phyloP scores from a whole-genome alignment of 35 echinoderm and acorn worm genomes.

The Apostichopus californicus region DNA sequence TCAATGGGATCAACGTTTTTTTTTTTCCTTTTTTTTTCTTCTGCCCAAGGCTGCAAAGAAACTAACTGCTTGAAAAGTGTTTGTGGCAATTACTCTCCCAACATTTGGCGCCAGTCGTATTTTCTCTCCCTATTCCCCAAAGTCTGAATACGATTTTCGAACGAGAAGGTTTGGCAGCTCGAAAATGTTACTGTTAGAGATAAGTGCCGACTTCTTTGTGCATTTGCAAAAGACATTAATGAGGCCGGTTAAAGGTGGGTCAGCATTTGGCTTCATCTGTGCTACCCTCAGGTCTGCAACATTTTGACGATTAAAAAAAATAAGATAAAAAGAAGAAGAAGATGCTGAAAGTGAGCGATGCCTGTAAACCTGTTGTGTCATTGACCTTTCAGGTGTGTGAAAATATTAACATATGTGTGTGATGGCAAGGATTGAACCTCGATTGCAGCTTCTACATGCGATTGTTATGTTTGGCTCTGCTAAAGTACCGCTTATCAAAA shows the following conservation, averaged over 20 bases:
- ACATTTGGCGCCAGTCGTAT: constrained; percentile 22
- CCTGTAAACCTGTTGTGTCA: background rate
- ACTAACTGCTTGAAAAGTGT: constrained; percentile 23
- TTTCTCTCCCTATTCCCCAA: background rate
- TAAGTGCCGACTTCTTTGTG: constrained; percentile 24
- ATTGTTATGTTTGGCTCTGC: background rate
- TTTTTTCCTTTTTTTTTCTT: background rate
- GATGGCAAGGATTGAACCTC: background rate
- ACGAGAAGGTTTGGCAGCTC: background rate
- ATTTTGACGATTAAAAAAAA: background rate
- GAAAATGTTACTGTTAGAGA: background rate
- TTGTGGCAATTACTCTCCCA: constrained; percentile 20
- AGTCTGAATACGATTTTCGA: background rate
- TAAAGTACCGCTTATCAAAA: background rate
- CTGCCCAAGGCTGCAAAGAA: background rate
- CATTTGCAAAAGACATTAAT: constrained; percentile 23
- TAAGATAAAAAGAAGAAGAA: background rate
- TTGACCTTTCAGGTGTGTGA: background rate
- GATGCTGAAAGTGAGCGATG: background rate
- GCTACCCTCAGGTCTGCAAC: background rate
- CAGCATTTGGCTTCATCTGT: background rate
- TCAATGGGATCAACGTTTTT: background rate
- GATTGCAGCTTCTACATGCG: background rate
- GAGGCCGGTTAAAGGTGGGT: constrained; percentile 8
- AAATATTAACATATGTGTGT: background rate